These are phyloP conservation scores for Clavelina lepadiformis DNA, from an alignment of 23 tunicate genomes.

Conservation along the genomic window DNA sequence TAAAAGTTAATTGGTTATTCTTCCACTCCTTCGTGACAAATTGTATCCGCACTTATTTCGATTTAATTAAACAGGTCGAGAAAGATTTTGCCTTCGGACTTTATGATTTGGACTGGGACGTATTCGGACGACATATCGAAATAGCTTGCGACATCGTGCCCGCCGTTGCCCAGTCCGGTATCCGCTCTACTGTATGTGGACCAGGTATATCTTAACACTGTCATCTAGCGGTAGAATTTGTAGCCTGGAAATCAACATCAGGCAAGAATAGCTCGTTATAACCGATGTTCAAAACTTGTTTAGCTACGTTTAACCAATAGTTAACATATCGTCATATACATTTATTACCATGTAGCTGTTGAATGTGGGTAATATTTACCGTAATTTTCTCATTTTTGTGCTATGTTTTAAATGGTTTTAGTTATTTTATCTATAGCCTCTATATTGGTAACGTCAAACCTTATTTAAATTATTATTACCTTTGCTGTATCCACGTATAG, in stretches of 20 bases:
- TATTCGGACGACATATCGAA: slow-evolving; percentile 71
- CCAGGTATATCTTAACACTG: slow-evolving; percentile 43
- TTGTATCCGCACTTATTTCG: background rate
- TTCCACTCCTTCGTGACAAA: background rate
- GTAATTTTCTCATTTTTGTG: too few species aligned
- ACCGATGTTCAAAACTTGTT: background rate
- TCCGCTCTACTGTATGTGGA: slow-evolving; percentile 81
- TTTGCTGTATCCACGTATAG: too few species aligned
- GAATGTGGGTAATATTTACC: too few species aligned
- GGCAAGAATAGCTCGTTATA: background rate
- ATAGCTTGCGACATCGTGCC: slow-evolving; percentile 51
- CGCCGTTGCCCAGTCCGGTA: slow-evolving; percentile 43
- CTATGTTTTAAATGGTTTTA: too few species aligned
- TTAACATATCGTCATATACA: too few species aligned
- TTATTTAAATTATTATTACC: too few species aligned
- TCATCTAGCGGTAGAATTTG: background rate
- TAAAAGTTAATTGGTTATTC: background rate
- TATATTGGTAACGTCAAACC: too few species aligned
- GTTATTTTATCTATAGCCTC: too few species aligned
- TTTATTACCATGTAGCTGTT: too few species aligned
- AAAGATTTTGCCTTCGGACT: slow-evolving; percentile 73
- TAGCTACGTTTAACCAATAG: too few species aligned
- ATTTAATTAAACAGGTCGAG: slow-evolving; percentile 39
- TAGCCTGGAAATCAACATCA: background rate
- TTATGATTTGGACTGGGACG: slow-evolving; percentile 85